Base-by-base conservation (phyloP, 2,888 invertebrate species). In the Amphipoea oculea region DNA sequence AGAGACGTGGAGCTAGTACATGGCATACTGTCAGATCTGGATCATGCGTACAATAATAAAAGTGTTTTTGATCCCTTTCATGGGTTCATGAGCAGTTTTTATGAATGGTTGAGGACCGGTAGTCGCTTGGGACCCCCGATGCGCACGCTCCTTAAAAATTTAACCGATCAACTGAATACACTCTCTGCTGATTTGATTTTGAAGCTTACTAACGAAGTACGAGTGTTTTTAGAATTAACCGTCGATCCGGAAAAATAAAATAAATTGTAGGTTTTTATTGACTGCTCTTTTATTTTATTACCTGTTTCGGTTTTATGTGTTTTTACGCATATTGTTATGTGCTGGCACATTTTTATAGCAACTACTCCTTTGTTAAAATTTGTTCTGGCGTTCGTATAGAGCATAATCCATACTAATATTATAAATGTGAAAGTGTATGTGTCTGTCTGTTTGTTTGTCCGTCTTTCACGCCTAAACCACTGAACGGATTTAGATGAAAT, bases 1-100 rank as follows among this genome's bases (percentile, higher is more conserved):
- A 90, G 90, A 57, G 95, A 96, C 17, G 89, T 93, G 4, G 88
- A 92, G 51, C 79, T 96, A 63, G 85, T 95, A 0, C 90, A 95
- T 67, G 89, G 89, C 0, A 95, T 96, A 79, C 81, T 96, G 11
- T 95, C 96, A 7, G 96, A 96, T 81, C 87, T 96, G 90, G 96
- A 96, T 82, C 92, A 94, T 69, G 89, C 94, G 66, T 96, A 93
- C 57, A 90, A 90, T 63, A 91, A 88, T 23, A 83, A 88, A 0
- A 93, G 90, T 42, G 71, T 85, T 17, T 57, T 86, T 0, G 92
- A 93, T 62, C 93, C 92, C 0, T 95, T 95, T 77, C 90, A 90
- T 66, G 76, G 74, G 6, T 95, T 95, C 79, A 76, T 95, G 62
- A 88, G 86, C 3, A 89, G 89, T 63, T 92, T 93, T 57, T 88